Conservation (phyloP, 2,113 vertebrate genomes). For the Nerophis lumbriciformis region DNA sequence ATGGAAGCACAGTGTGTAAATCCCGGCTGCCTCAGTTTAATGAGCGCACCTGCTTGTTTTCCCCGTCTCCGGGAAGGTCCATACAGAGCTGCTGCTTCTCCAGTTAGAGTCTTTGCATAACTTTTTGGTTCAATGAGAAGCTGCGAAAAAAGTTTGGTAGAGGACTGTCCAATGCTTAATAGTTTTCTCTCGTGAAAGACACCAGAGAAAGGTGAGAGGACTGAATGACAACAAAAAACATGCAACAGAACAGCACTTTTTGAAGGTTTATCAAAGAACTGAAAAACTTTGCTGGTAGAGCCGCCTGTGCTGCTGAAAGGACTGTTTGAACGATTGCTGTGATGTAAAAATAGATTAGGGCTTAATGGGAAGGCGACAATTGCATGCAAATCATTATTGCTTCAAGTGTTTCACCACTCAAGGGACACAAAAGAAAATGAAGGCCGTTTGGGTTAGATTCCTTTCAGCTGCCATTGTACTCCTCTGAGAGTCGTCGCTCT, state of each 20-base stretch:
- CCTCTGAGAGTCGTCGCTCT: conserved; percentile 21
- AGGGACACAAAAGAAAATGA: conserved; percentile 44
- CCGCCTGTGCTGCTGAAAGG: conserved; percentile 8
- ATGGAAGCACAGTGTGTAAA: too few relatives aligned
- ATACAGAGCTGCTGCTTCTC: too few relatives aligned
- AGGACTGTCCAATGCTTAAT: too few relatives aligned
- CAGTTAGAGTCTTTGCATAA: too few relatives aligned
- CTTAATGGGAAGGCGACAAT: conserved; percentile 56
- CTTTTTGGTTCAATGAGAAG: too few relatives aligned
- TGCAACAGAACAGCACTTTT: not conserved
- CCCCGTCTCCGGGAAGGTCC: too few relatives aligned
- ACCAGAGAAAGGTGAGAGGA: too few relatives aligned
- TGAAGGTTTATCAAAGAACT: not conserved
- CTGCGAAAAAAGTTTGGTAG: too few relatives aligned
- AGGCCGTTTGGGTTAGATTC: conserved; percentile 49
- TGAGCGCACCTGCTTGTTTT: too few relatives aligned
- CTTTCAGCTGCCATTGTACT: conserved; percentile 36
- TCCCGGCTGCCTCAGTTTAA: too few relatives aligned
- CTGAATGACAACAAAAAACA: too few relatives aligned
- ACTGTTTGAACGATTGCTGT: conserved; percentile 22
- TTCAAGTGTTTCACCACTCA: conserved; percentile 49
- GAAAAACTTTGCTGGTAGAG: not conserved
- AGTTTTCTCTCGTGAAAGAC: too few relatives aligned
- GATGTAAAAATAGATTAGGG: conserved; percentile 58
- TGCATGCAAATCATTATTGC: conserved; percentile 57